Evolutionary conservation across 2,888 invertebrate genomes (phyloP), one percentile per base, ranked within the genome.

Genomic region (Gastracanthus pulcherrimus): DNA sequence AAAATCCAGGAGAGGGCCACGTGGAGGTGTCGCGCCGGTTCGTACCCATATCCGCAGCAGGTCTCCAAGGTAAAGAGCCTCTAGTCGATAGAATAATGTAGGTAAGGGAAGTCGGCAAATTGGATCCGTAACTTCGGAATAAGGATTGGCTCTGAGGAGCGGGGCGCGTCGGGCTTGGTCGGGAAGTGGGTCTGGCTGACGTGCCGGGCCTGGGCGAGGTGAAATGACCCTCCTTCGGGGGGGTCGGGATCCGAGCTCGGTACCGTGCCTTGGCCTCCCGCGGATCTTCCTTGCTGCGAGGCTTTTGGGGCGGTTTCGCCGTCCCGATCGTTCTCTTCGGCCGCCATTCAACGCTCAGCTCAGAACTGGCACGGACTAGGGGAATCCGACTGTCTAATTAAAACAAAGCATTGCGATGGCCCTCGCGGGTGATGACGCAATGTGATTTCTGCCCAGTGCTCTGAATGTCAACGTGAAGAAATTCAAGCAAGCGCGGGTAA

Each of bases 101-200:
- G 94, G 93, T 93, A 94, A 94, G 94, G 93, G 93, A 94, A 94
- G 94, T 94, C 93, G 94, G 93, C 94, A 95, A 94, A 93, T 92
- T 93, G 92, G 94, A 94, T 93, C 93, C 92, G 93, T 93, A 93
- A 93, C 93, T 93, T 94, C 93, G 94, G 94, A 93, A 94, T 92
- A 95, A 94, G 94, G 94, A 95, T 95, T 95, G 94, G 94, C 94
- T 95, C 94, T 94, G 94, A 94, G 94, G 94, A 93, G 93, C 92
- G 93, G 93, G 94, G 92, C 92, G 92, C 88, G 92, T 92, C 92
- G 93, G 93, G 93, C 93, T 93, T 92, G 93, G 92, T 92, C 91
- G 91, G 91, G 92, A 92, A 92, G 92, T 92, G 92, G 91, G 81
- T 81, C 62, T 82, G 79, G 74, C 74, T 82, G 83, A 76, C 82